Percentiles rank a stretch among this genome's conserved stretches.
phyloP scores from a whole-genome alignment of 2,888 invertebrate species.

The Xestoiulus laeticollis region DNA sequence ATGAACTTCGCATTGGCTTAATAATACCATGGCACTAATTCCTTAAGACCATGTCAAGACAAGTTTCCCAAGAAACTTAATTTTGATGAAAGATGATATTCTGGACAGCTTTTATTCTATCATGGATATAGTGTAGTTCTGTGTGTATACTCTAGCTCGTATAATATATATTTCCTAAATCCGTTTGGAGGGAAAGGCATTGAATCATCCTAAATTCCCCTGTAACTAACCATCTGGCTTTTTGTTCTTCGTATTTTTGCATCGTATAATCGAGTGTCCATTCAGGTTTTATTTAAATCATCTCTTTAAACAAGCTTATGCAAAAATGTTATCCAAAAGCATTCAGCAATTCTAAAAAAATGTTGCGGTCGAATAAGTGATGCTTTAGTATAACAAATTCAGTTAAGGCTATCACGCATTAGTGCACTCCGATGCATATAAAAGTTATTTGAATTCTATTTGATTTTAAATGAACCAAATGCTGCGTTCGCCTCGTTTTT shows the following conservation, averaged over 20 bases:
- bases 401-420: neutral
- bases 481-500: neutral
- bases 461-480: constrained; percentile 31
- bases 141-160: too few species aligned
- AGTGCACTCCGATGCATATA: neutral
- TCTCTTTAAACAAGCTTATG: neutral
- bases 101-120: too few species aligned
- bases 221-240: neutral
- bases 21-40: too few species aligned
- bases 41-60: too few species aligned
- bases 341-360: neutral
- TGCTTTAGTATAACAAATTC: neutral
- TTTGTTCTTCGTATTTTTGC: neutral
- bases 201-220: too few species aligned
- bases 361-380: neutral
- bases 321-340: neutral
- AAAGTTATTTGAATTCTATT: neutral
- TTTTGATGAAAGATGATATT: too few species aligned
- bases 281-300: neutral
- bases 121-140: too few species aligned
- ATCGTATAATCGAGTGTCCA: neutral
- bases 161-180: too few species aligned
- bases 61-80: too few species aligned
- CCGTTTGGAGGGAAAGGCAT: too few species aligned
- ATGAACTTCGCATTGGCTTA: too few species aligned